phyloP scores from a whole-genome alignment of 2,797 vertebrate genomes.

The Xenopus petersii region DNA sequence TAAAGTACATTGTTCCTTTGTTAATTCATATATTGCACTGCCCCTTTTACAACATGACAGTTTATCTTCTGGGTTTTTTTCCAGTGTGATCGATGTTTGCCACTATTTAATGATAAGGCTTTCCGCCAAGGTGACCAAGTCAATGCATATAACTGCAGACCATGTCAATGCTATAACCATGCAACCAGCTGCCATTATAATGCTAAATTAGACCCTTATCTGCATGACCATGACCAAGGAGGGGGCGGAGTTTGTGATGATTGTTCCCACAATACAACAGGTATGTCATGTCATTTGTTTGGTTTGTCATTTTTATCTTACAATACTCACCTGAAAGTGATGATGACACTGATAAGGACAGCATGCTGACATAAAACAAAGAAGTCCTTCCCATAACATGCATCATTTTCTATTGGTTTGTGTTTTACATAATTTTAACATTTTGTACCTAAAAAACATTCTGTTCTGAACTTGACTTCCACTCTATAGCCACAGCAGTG shows the following conservation, averaged over 20 bases:
- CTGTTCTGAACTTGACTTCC: no score
- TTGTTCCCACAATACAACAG: conserved; percentile 83
- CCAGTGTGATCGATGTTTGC: conserved; percentile 81
- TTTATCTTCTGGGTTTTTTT: conserved; percentile 20
- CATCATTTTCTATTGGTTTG: no score
- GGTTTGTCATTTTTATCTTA: background rate
- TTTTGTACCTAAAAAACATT: no score
- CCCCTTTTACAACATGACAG: background rate
- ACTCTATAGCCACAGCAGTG: no score
- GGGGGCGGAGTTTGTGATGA: conserved; percentile 83
- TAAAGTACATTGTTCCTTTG: no score
- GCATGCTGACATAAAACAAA: no score
- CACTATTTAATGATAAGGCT: conserved; percentile 86
- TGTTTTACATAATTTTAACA: no score
- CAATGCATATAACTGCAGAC: conserved; percentile 78
- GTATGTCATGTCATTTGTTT: conserved; percentile 57
- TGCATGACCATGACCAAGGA: conserved; percentile 74
- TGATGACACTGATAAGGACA: no score
- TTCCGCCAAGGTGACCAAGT: conserved; percentile 80
- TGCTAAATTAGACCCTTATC: conserved; percentile 69
- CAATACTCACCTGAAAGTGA: background rate
- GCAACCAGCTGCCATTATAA: conserved; percentile 83
- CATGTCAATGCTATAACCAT: conserved; percentile 80
- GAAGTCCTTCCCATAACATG: no score
- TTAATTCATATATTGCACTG: no score